Evolutionary conservation across 2,888 invertebrate genomes (phyloP).

Genomic region (Dasysyrphus tricinctus): DNA sequence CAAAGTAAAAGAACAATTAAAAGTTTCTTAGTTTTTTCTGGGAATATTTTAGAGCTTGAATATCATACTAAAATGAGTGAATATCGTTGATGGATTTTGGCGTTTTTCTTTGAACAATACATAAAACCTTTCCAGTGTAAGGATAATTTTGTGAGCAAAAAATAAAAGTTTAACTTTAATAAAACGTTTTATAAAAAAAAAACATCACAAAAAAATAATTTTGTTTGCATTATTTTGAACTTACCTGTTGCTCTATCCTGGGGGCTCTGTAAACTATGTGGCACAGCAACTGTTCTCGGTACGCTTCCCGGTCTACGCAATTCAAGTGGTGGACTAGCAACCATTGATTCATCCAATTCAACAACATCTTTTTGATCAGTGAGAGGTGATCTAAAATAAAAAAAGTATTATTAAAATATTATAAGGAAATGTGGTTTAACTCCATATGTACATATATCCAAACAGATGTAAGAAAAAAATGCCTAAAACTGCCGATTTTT

Average conservation of each 20-base stretch:
- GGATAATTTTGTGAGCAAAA: too few relatives aligned
- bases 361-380: constrained; percentile 77
- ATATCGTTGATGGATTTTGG: too few relatives aligned
- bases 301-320: constrained; percentile 86
- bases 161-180: too few relatives aligned
- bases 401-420: not conserved
- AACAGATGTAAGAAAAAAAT: not conserved
- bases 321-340: constrained; percentile 90
- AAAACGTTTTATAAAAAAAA: not conserved
- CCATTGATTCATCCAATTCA: constrained; percentile 84
- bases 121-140: too few relatives aligned
- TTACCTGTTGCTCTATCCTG: constrained; percentile 88
- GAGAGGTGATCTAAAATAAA: constrained; percentile 66
- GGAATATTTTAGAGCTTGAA: too few relatives aligned
- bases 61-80: too few relatives aligned
- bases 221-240: constrained; percentile 37
- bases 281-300: constrained; percentile 86
- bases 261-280: constrained; percentile 88
- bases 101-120: too few relatives aligned
- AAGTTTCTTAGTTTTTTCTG: too few relatives aligned
- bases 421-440: too few relatives aligned
- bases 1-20: too few relatives aligned
- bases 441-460: not conserved
- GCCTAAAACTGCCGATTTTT: too few relatives aligned
- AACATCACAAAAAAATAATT: too few relatives aligned